Evolutionary conservation across 92 coral and sea anemone species (phyloP).

Genomic region (Zoanthus sansibaricus): DNA sequence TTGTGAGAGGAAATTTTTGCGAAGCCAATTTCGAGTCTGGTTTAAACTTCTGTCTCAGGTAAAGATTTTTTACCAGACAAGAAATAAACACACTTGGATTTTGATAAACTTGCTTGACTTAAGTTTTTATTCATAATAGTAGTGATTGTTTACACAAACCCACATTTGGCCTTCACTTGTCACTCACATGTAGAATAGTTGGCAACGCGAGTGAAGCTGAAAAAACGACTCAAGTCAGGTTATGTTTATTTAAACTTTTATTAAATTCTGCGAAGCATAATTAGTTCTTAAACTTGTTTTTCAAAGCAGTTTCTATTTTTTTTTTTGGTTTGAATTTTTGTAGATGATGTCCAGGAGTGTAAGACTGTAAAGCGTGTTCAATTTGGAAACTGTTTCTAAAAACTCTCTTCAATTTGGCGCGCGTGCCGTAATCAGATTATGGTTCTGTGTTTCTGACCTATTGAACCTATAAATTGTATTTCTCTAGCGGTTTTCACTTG

Average conservation of each 20-base stretch:
- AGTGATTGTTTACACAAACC: conserved; percentile 71
- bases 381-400: conserved; percentile 6
- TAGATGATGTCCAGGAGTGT: neutral
- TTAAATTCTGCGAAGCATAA: conserved; percentile 52
- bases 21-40: neutral
- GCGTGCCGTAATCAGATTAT: conserved; percentile 70
- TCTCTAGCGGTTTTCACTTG: conserved; percentile 49
- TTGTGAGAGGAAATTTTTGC: neutral
- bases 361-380: neutral
- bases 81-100: conserved; percentile 71
- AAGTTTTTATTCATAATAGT: conserved; percentile 74
- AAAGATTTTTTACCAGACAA: conserved; percentile 62
- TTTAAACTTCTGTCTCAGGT: conserved; percentile 39
- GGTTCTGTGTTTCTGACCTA: conserved; percentile 76
- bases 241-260: conserved; percentile 76
- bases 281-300: conserved; percentile 47
- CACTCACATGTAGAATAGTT: conserved; percentile 56
- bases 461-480: conserved; percentile 65
- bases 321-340: neutral
- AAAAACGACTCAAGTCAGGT: conserved; percentile 55
- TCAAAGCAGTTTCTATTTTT: conserved; percentile 13
- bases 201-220: conserved; percentile 68
- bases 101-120: conserved; percentile 59
- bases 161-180: conserved; percentile 67
- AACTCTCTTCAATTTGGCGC: conserved; percentile 10